Percentiles rank a stretch among this genome's conserved stretches.
phyloP scores from a whole-genome alignment of 2,113 vertebrate genomes.

The Nycticryphes semicollaris region DNA sequence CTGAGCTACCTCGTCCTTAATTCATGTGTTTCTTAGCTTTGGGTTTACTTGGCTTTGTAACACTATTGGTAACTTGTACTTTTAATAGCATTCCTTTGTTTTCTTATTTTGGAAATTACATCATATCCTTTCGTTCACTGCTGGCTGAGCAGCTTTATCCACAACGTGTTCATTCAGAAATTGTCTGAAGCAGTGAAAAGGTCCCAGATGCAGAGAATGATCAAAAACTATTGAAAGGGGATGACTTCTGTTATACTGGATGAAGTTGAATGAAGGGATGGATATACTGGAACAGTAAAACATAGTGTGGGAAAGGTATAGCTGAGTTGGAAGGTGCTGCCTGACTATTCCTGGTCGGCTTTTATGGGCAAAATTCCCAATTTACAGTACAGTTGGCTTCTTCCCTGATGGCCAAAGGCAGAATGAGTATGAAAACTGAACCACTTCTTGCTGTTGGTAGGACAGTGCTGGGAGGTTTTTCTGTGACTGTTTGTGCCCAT shows the following conservation, averaged over 20 bases:
- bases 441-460: too few relatives aligned
- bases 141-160: neutral
- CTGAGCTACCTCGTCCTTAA: neutral
- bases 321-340: neutral
- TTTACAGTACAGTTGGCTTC: neutral
- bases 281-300: neutral
- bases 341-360: neutral
- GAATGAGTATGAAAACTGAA: neutral
- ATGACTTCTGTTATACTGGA: neutral
- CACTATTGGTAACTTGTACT: neutral
- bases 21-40: neutral
- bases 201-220: neutral
- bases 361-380: neutral
- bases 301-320: fast-evolving
- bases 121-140: neutral
- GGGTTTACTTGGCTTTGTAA: neutral
- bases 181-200: neutral
- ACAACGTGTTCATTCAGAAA: neutral
- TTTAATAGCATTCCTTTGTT: neutral
- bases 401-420: neutral
- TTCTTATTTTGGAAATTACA: neutral
- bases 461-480: neutral
- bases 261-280: neutral
- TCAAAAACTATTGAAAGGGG: neutral
- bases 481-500: neutral